Evolutionary conservation across 2,113 vertebrate species (phyloP).

Genomic region (Ptilonorhynchus violaceus): DNA sequence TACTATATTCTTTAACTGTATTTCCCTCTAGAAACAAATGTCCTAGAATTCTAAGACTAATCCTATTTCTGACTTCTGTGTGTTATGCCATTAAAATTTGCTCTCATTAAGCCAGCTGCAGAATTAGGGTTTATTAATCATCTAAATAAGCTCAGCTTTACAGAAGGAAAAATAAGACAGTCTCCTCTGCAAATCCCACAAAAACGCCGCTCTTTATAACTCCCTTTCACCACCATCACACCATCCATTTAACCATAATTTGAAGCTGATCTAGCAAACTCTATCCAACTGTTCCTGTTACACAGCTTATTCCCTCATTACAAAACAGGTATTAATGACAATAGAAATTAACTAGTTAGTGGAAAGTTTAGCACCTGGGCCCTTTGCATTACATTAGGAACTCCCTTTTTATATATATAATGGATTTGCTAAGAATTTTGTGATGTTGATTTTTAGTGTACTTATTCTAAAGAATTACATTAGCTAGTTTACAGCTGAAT

Average conservation of each 20-base stretch:
- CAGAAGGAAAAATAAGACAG: neutral
- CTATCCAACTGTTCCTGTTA: neutral
- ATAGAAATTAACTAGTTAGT: neutral
- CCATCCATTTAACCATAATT: neutral
- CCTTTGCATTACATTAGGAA: neutral
- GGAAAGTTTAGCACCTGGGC: neutral
- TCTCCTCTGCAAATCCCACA: neutral
- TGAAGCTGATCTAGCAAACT: neutral
- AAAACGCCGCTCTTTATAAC: fast-evolving
- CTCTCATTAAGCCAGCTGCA: neutral
- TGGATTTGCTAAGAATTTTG: neutral
- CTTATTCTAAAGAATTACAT: neutral
- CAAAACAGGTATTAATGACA: neutral
- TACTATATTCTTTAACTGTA: neutral
- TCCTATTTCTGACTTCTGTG: neutral
- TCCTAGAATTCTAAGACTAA: neutral
- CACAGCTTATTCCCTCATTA: neutral
- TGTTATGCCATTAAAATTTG: neutral
- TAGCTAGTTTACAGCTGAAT: neutral
- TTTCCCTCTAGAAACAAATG: neutral
- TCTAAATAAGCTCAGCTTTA: neutral
- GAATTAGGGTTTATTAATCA: neutral
- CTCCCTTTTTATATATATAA: neutral
- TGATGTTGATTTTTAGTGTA: neutral
- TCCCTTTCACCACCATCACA: neutral